Percentiles rank a stretch among this genome's conserved stretches.
Evolutionary conservation across 92 coral and sea anemone genomes (phyloP).

Genomic region (Palythoa grandis): DNA sequence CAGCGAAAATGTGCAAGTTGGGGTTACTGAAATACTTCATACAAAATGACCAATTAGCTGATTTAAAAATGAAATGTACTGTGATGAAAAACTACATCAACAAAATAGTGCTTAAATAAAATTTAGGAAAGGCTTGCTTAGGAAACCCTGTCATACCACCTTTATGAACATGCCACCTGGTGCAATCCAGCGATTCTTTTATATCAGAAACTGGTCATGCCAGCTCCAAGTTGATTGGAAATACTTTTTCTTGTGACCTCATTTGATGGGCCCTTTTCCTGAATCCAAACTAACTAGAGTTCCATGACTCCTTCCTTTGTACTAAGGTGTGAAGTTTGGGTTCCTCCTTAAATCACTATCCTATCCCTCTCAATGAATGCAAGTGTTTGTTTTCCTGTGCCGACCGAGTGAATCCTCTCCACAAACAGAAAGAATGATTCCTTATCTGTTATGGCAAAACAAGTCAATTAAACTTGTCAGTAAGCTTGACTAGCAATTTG

Average conservation of each 20-base stretch:
- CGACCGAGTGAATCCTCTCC: slow-evolving; percentile 47
- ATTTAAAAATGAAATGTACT: neutral
- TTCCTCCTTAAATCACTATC: slow-evolving; percentile 35
- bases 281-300: slow-evolving; percentile 43
- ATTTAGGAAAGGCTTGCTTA: neutral
- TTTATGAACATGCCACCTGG: slow-evolving; percentile 15
- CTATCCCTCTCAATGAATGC: slow-evolving; percentile 48
- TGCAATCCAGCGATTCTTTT: slow-evolving; percentile 31
- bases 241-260: slow-evolving; percentile 39
- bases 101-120: neutral
- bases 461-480: slow-evolving; percentile 41
- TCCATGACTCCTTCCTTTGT: slow-evolving; percentile 41
- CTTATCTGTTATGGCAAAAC: slow-evolving; percentile 51
- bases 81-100: neutral
- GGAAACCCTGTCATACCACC: slow-evolving; percentile 41
- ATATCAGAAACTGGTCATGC: slow-evolving; percentile 26
- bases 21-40: neutral
- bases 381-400: slow-evolving; percentile 47
- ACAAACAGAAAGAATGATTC: slow-evolving; percentile 49
- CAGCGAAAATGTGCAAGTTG: neutral
- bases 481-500: slow-evolving; percentile 1
- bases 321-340: slow-evolving; percentile 39
- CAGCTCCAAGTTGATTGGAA: slow-evolving; percentile 36
- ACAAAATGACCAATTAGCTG: neutral
- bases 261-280: slow-evolving; percentile 33